phyloP scores from a whole-genome alignment of 2,797 vertebrate species.

The Syngnathus acus region DNA sequence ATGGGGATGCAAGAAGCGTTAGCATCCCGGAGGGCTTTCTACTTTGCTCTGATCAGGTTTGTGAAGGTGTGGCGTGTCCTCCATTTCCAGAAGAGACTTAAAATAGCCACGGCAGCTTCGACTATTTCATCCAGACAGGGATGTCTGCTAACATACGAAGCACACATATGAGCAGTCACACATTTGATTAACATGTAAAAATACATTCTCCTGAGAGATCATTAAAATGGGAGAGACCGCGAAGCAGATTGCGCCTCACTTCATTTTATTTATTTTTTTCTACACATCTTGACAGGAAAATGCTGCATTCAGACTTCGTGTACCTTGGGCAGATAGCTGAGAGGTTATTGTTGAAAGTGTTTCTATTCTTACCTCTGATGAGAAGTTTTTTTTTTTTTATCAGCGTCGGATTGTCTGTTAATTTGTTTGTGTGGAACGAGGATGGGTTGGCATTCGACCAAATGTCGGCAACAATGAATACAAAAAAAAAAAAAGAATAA shows the following conservation, averaged over 20 bases:
- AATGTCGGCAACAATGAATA: not conserved
- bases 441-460: not conserved
- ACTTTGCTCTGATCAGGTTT: constrained; percentile 21
- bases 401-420: not conserved
- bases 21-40: constrained; percentile 24
- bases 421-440: not conserved
- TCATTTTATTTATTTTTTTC: constrained; percentile 57
- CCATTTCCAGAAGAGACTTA: constrained; percentile 26
- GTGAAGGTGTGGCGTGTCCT: constrained; percentile 26
- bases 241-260: constrained; percentile 38
- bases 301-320: not conserved
- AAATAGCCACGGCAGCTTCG: constrained; percentile 34
- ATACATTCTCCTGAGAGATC: constrained; percentile 55
- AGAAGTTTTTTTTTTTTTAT: not conserved
- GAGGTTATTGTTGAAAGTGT: constrained; percentile 21
- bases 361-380: constrained; percentile 24
- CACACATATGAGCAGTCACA: constrained; percentile 40
- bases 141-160: constrained; percentile 26
- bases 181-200: constrained; percentile 47
- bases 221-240: constrained; percentile 60
- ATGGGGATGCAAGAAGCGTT: constrained; percentile 26
- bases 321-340: constrained; percentile 8
- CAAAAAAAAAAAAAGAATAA: not conserved
- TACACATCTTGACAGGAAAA: constrained; percentile 34
- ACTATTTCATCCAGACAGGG: constrained; percentile 31